These are phyloP conservation scores for Coendou prehensilis DNA, from an alignment of 2,797 vertebrate genomes.

Conservation along the genomic window DNA sequence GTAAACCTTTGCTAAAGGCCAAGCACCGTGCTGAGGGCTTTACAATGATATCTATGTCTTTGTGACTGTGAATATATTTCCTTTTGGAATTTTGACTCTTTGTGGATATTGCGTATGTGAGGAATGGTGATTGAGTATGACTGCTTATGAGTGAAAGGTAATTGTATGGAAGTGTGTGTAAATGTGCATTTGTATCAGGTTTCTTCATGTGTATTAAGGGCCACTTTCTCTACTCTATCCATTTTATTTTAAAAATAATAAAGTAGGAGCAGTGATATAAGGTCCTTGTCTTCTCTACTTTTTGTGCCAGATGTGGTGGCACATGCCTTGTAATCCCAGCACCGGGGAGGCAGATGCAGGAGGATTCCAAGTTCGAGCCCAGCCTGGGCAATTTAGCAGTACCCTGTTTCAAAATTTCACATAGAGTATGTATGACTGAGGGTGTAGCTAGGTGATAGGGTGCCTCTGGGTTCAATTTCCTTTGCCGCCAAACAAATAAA, in stretches of 20 bases:
- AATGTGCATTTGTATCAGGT: background rate
- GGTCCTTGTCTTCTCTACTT: background rate
- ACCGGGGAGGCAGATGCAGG: background rate
- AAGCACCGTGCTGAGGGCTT: conserved; percentile 21
- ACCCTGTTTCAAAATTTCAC: background rate
- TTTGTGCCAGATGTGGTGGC: background rate
- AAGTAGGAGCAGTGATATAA: background rate
- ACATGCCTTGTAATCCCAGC: background rate
- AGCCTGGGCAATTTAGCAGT: background rate
- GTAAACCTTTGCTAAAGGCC: conserved; percentile 12
- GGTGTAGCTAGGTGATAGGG: background rate
- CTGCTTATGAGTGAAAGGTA: background rate
- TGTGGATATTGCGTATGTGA: background rate
- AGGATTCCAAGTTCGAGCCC: background rate
- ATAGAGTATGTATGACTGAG: background rate
- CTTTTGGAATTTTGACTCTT: background rate
- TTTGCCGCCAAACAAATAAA: background rate
- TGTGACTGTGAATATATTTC: conserved; percentile 32
- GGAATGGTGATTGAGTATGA: background rate
- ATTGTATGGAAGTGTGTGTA: background rate
- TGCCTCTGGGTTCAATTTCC: background rate
- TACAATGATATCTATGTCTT: background rate
- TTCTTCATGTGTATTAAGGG: conserved; percentile 15
- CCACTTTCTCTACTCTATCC: conserved; percentile 26
- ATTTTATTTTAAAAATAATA: conserved; percentile 2